Evolutionary conservation across 2,797 vertebrate species (phyloP), one percentile per base, ranked within the genome.

Genomic region (Oreortyx pictus): DNA sequence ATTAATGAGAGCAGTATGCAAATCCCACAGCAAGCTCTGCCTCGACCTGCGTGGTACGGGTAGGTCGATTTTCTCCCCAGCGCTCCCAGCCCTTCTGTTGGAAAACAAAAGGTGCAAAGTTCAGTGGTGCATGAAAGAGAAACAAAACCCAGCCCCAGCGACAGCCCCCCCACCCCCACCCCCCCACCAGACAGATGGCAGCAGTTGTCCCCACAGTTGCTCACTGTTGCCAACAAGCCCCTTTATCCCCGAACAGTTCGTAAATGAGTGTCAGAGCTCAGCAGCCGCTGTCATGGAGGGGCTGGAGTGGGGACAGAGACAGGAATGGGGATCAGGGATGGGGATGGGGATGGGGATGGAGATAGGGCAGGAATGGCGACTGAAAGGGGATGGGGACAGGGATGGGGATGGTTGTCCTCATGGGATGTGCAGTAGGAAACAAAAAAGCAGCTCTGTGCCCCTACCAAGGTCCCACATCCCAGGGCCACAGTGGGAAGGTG

Each of bases 141-240:
- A 96, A 84, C 84, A 78, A 47, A 95, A 94, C 84, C 50, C 33
- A 6, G 89, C 65, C 76, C 80, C 23, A 6, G 75, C 27, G 4
- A 1, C 7, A 8, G 41, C 82, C 60, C 59, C 89, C 71, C 92
- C 66, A 7, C n/a, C 20, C 6, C 82, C 90, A 80, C 80, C 94
- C 84, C 91, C 82, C 82, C 94, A 82, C 46, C 73, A 84, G 95
- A 95, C 97, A 98, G 97, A 98, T 98, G 97, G 97, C 95, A 96
- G 88, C 97, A 96, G 96, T 94, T 97, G 95, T 93, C 96, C 93
- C 88, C n/a, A 13, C 43, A 86, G 93, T 96, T 95, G 94, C 94
- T 66, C 37, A 9, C 82, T 15, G 71, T 57, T 14, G 11, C 37
- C 75, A 94, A 85, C 82, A 68, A 93, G 66, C 87, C 49, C 90